Evolutionary conservation across 2,113 vertebrate species (phyloP).

Genomic region (Aythya baeri): DNA sequence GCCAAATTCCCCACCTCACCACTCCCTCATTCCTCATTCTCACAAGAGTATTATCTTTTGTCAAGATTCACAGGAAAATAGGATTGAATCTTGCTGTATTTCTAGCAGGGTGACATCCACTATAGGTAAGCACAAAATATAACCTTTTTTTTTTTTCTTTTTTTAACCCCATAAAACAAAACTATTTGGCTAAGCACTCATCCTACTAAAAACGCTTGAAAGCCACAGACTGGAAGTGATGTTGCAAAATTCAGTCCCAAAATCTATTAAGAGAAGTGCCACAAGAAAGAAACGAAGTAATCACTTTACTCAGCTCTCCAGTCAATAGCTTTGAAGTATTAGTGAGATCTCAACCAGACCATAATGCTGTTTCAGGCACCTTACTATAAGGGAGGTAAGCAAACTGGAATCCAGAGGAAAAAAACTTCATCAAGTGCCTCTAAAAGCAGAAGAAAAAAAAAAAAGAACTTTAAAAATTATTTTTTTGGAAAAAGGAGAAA

Average conservation of each 20-base stretch:
- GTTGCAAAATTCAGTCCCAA: background rate
- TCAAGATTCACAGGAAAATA: background rate
- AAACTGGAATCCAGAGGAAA: background rate
- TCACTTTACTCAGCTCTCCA: background rate
- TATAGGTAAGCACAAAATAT: background rate
- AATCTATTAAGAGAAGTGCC: background rate
- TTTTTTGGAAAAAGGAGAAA: background rate
- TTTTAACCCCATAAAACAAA: background rate
- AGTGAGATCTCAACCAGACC: background rate
- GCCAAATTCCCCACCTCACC: background rate
- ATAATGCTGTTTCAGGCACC: background rate
- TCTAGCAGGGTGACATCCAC: background rate
- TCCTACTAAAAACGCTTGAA: background rate
- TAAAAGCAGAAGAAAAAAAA: background rate
- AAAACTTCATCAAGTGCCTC: background rate
- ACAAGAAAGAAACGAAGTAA: background rate
- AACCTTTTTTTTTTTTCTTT: too few relatives aligned
- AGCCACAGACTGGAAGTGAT: background rate
- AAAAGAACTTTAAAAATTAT: background rate
- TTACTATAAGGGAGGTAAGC: background rate
- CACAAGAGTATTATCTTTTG: background rate
- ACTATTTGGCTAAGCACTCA: background rate
- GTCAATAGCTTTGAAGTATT: background rate
- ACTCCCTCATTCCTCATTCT: background rate
- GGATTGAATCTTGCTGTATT: accelerated